These are phyloP conservation scores for Apostichopus japonicus DNA, from an alignment of 35 echinoderm and acorn worm genomes.

Conservation along the genomic window DNA sequence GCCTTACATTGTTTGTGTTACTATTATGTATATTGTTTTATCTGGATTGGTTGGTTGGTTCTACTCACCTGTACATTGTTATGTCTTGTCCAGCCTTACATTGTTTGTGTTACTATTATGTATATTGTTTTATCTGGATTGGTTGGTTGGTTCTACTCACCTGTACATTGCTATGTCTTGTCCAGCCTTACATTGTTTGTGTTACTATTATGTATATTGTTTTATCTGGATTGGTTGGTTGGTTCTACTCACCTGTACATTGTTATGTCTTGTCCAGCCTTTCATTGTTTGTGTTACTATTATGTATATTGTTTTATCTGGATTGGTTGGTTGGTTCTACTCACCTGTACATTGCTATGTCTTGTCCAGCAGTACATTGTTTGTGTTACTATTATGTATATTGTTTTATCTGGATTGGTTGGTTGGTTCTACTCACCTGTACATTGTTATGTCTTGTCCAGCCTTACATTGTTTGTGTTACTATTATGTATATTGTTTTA, in stretches of 20 bases:
- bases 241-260: slow-evolving; percentile 82
- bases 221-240: too few species aligned
- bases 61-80: slow-evolving; percentile 84
- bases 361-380: neutral
- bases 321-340: neutral
- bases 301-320: neutral
- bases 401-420: too few species aligned
- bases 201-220: neutral
- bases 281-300: neutral
- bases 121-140: too few species aligned
- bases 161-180: slow-evolving; percentile 85
- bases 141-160: slow-evolving; percentile 38
- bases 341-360: slow-evolving; percentile 87
- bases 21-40: neutral
- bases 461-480: neutral
- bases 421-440: slow-evolving; percentile 68
- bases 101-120: neutral
- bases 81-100: slow-evolving; percentile 34
- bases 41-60: too few species aligned
- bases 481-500: neutral
- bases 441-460: slow-evolving; percentile 75
- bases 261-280: slow-evolving; percentile 47
- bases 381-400: neutral
- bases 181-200: neutral
- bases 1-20: neutral